Conservation (phyloP, 2,113 vertebrate genomes). For the Paedocypris sp. region DNA sequence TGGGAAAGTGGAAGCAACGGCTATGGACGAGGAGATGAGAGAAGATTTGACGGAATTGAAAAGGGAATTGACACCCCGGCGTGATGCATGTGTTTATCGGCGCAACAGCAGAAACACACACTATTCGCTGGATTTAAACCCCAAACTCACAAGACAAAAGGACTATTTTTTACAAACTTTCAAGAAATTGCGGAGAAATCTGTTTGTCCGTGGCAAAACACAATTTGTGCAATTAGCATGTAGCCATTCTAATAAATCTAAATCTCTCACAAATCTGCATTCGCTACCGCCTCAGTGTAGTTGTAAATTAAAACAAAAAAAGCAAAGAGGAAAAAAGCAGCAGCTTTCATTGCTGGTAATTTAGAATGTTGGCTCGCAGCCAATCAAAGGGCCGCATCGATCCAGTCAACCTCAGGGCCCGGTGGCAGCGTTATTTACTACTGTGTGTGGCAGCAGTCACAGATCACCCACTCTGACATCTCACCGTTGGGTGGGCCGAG, state of each 20-base stretch:
- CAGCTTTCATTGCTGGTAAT: conserved; percentile 62
- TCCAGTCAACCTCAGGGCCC: conserved; percentile 50
- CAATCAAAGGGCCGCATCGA: conserved; percentile 65
- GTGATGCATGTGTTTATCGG: conserved; percentile 33
- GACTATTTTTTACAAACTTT: no score
- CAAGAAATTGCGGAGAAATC: no score
- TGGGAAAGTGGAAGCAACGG: conserved; percentile 11
- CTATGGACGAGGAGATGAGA: conserved; percentile 15
- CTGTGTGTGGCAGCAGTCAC: conserved; percentile 57
- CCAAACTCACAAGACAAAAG: not conserved
- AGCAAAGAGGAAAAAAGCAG: conserved; percentile 43
- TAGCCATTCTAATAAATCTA: conserved; percentile 40
- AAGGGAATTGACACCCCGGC: conserved; percentile 35
- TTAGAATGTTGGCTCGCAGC: conserved; percentile 62
- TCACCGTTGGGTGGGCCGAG: conserved; percentile 62
- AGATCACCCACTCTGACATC: conserved; percentile 72
- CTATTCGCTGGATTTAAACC: conserved; percentile 47
- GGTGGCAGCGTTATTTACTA: conserved; percentile 66
- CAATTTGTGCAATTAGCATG: conserved; percentile 32
- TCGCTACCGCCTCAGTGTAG: not conserved
- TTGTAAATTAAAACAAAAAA: conserved; percentile 32
- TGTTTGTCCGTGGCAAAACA: no score
- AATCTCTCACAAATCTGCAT: conserved; percentile 20
- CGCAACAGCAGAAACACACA: conserved; percentile 38
- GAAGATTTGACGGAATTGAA: conserved; percentile 38